phyloP scores from a whole-genome alignment of 2,113 vertebrate genomes.

The Microcebus lehilahytsara region DNA sequence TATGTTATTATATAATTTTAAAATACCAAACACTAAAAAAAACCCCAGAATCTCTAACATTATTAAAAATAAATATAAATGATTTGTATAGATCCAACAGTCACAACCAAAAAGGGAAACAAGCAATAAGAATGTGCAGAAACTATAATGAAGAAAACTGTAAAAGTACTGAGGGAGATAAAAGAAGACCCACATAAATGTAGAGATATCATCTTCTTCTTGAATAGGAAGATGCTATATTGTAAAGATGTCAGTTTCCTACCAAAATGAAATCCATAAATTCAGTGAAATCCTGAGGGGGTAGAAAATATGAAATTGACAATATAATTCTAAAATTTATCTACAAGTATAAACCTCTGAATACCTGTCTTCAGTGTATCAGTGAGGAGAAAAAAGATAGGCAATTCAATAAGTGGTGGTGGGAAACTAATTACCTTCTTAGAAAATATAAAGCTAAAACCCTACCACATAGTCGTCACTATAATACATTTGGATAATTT shows the following conservation, averaged over 20 bases:
- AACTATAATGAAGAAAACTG: constrained; percentile 42
- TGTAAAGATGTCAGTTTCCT: constrained; percentile 37
- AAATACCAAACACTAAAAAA: neutral
- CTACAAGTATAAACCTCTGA: constrained; percentile 4
- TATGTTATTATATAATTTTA: neutral
- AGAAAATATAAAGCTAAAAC: neutral
- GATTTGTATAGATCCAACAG: neutral
- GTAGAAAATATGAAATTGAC: constrained; percentile 33
- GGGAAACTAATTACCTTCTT: neutral
- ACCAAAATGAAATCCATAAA: constrained; percentile 62
- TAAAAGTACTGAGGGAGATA: constrained; percentile 27
- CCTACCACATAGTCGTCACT: neutral
- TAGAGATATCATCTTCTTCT: neutral
- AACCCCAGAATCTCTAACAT: neutral
- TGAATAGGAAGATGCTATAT: constrained; percentile 2
- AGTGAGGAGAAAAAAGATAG: neutral
- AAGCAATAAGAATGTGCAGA: neutral
- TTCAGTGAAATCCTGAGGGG: neutral
- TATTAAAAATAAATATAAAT: constrained; percentile 10
- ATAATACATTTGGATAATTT: neutral
- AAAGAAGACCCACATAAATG: neutral
- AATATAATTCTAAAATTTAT: constrained; percentile 46
- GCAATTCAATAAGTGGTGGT: neutral
- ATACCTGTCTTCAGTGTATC: neutral
- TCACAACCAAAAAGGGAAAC: constrained; percentile 11